Evolutionary conservation across 2,888 invertebrate species (phyloP), one percentile per base, ranked within the genome.

Genomic region (Thera britannica): DNA sequence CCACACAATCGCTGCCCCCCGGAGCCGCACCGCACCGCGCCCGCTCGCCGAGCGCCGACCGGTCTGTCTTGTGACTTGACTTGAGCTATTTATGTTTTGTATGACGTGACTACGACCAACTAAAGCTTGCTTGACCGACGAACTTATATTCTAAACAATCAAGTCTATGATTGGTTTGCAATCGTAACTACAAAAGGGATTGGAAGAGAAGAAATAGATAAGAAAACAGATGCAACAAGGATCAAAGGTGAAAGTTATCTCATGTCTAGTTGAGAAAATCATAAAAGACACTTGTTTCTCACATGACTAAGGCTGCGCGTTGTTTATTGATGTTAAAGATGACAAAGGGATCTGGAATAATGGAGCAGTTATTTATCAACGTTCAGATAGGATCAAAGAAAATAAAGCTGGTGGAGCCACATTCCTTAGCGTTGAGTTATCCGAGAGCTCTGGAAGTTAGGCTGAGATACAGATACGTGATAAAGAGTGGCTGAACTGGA

Each of bases 31-130:
- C 71, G 65, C 69, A 23, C 65, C 65, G 60, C 67, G 65, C 65
- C 59, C 71, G 85, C 87, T 5, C 71, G 85, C 87, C 68, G 61
- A 60, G 72, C 72, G 74, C 75, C 90, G 83, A 83, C 81, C 79
- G 85, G 92, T 91, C 92, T 91, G 90, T 92, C 92, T 90, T 89
- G 89, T 90, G 92, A 92, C 90, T 91, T 79, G 85, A 80, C 90
- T 91, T 79, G 85, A 80, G 86, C 87, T 88, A 87, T 87, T 87
- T 87, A 81, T 83, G 84, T 82, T 81, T 82, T 72, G 72, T 77
- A 77, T 84, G 83, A 82, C 81, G 79, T 80, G 81, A 83, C 77
- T 70, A 56, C 48, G 58, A 62, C 62, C 67, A 51, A 67, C 62
- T 60, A 41, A 65, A 68, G 57, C 57, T 63, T 44, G 58, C 65